Evolutionary conservation across 2,888 invertebrate genomes (phyloP).

Genomic region (Orthosia cruda): DNA sequence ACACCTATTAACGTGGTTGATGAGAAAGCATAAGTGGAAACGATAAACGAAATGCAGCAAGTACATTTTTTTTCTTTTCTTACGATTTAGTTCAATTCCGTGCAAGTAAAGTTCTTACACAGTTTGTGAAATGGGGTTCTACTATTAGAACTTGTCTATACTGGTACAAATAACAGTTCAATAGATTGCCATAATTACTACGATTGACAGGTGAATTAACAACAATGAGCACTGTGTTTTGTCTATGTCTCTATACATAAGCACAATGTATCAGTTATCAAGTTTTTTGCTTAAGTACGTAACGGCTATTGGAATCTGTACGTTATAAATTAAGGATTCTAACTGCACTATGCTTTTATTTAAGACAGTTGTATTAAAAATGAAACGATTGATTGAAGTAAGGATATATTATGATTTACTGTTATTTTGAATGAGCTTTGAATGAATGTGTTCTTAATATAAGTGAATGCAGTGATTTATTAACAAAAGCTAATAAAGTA

Average conservation of each 20-base stretch:
- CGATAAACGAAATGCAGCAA: neutral
- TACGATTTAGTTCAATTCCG: no score
- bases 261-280: constrained; percentile 20
- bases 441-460: constrained; percentile 21
- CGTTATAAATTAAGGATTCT: constrained; percentile 24
- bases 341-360: constrained; percentile 28
- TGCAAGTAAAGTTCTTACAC: no score
- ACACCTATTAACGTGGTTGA: neutral
- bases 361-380: constrained; percentile 19
- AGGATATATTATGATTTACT: neutral
- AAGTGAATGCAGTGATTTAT: constrained; percentile 10
- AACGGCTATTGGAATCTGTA: constrained; percentile 25
- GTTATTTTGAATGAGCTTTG: constrained; percentile 15
- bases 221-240: constrained; percentile 26
- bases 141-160: no score
- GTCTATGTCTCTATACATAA: constrained; percentile 17
- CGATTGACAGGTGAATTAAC: constrained; percentile 46
- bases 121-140: neutral
- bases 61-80: no score
- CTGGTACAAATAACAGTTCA: neutral
- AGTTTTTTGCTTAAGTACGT: constrained; percentile 19
- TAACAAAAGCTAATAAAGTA: constrained; percentile 14
- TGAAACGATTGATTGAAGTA: neutral
- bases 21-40: neutral
- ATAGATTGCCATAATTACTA: constrained; percentile 14